A percentile compares a stretch with the other conserved stretches of the same genome.
These are phyloP conservation scores for Agrotis segetum DNA, from an alignment of 2,888 invertebrate species.

Conservation along the genomic window DNA sequence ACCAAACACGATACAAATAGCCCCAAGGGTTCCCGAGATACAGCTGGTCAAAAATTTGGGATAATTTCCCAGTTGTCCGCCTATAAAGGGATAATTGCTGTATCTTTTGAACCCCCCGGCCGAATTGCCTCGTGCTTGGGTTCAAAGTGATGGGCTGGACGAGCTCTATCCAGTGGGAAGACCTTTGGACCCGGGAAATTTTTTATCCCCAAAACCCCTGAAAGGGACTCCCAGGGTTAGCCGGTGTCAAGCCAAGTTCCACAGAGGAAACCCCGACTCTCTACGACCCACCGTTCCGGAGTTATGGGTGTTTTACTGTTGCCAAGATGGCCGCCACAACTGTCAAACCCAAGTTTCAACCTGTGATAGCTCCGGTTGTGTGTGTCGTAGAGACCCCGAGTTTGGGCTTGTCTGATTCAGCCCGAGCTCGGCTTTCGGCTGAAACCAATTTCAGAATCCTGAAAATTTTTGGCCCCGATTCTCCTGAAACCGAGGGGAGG, in stretches of 20 bases:
- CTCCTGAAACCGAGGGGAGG: too few relatives aligned
- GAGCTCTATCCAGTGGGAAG: background rate
- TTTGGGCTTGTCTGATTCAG: too few relatives aligned
- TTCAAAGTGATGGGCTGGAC: background rate
- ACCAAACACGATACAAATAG: background rate
- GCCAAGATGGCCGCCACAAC: background rate
- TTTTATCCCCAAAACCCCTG: too few relatives aligned
- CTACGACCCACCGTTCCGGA: slow-evolving; percentile 1
- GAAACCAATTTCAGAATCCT: too few relatives aligned
- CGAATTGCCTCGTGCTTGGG: background rate
- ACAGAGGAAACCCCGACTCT: background rate
- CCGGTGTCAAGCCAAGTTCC: too few relatives aligned
- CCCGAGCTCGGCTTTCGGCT: too few relatives aligned
- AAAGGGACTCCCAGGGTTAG: too few relatives aligned
- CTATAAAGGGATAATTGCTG: background rate
- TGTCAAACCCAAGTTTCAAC: background rate
- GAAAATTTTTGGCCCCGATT: too few relatives aligned
- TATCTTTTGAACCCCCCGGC: background rate
- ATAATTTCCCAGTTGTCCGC: background rate
- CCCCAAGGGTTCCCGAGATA: background rate
- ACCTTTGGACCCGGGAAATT: too few relatives aligned
- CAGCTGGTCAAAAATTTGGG: background rate
- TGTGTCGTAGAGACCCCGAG: background rate
- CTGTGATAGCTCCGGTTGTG: background rate
- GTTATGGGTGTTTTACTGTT: background rate